Evolutionary conservation across 2,113 vertebrate genomes (phyloP).

Genomic region (Gobiocypris rarus): DNA sequence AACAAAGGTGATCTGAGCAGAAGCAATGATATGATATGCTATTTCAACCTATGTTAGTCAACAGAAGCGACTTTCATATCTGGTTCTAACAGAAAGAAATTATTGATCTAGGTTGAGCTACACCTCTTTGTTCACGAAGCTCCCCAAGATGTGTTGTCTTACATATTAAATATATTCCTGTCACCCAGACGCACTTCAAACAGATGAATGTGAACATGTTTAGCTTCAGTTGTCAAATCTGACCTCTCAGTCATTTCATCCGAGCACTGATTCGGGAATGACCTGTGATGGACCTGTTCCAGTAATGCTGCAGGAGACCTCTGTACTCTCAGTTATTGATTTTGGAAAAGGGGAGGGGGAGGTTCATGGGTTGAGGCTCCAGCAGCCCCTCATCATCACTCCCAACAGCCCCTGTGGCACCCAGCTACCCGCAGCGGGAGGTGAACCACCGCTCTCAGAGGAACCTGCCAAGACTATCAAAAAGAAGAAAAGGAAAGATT

Average conservation of each 20-base stretch:
- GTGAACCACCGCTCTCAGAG: neutral
- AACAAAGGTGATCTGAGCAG: neutral
- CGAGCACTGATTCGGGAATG: neutral
- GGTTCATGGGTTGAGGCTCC: slow-evolving; percentile 29
- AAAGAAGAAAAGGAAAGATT: slow-evolving; percentile 55
- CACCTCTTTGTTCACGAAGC: slow-evolving; percentile 4
- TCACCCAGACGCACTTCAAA: slow-evolving; percentile 22
- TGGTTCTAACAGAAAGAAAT: neutral
- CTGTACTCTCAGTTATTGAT: slow-evolving; percentile 35
- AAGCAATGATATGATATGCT: slow-evolving; percentile 5
- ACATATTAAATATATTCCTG: slow-evolving; percentile 17
- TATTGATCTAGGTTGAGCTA: slow-evolving; percentile 3
- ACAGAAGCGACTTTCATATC: neutral
- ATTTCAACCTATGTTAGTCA: neutral
- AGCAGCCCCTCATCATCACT: slow-evolving; percentile 47
- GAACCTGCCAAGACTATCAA: slow-evolving; percentile 27
- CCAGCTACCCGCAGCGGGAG: slow-evolving; percentile 34
- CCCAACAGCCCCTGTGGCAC: slow-evolving; percentile 42
- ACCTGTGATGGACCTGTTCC: slow-evolving; percentile 42
- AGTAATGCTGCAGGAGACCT: slow-evolving; percentile 42
- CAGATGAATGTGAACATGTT: slow-evolving; percentile 19
- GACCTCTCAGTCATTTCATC: slow-evolving; percentile 25
- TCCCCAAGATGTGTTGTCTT: slow-evolving; percentile 13
- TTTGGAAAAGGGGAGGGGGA: slow-evolving; percentile 23
- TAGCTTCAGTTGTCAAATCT: slow-evolving; percentile 24